These are phyloP conservation scores for Nomada fabriciana DNA, from an alignment of 2,888 invertebrate species.

Conservation along the genomic window DNA sequence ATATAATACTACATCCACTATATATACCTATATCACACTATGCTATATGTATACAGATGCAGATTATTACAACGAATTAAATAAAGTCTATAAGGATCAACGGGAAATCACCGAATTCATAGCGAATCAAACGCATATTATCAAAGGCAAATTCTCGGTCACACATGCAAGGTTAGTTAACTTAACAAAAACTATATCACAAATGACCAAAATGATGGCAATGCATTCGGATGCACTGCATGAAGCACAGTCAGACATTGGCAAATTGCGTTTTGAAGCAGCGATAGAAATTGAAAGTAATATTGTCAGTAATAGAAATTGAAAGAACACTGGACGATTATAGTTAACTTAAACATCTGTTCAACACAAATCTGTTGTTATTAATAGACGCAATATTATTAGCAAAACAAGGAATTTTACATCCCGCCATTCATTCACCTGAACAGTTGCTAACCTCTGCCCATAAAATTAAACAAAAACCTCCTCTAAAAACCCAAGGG, in stretches of 20 bases:
- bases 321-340: neutral
- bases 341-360: too few relatives aligned
- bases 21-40: too few relatives aligned
- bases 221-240: neutral
- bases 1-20: too few relatives aligned
- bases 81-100: neutral
- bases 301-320: neutral
- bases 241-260: neutral
- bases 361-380: neutral
- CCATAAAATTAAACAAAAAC: neutral
- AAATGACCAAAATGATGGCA: neutral
- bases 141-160: neutral
- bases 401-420: constrained; percentile 7
- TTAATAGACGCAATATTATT: neutral
- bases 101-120: neutral
- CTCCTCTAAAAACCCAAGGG: too few relatives aligned
- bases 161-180: neutral
- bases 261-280: neutral
- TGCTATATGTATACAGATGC: too few relatives aligned
- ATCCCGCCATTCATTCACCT: constrained; percentile 3
- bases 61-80: neutral
- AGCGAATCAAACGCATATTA: neutral
- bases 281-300: neutral
- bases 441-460: neutral
- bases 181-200: neutral